Conservation (phyloP, 2,888 invertebrate genomes). For the Lasioglossum leucozonium region DNA sequence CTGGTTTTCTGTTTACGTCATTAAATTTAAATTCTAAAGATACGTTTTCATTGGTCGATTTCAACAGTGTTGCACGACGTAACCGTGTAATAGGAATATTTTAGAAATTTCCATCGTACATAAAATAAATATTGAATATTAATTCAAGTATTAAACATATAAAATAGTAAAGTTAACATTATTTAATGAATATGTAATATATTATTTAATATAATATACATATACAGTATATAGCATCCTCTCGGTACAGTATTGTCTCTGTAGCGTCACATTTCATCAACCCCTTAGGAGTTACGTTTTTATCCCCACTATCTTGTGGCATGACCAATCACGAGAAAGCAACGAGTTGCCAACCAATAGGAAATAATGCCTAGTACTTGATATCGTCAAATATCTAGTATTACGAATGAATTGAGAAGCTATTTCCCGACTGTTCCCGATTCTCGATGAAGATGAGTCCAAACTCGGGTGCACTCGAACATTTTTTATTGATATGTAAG, state of each 20-base stretch:
- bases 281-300: not conserved
- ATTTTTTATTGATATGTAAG: too few relatives aligned
- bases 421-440: too few relatives aligned
- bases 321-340: too few relatives aligned
- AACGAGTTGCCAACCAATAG: not conserved
- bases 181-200: not conserved
- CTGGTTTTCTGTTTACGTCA: conserved; percentile 71
- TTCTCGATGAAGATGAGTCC: too few relatives aligned
- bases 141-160: not conserved
- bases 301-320: not conserved
- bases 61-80: conserved; percentile 4
- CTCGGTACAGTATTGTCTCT: too few relatives aligned
- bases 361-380: too few relatives aligned
- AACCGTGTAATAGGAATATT: conserved; percentile 40
- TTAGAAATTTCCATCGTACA: not conserved
- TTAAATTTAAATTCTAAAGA: conserved; percentile 72
- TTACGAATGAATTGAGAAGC: too few relatives aligned
- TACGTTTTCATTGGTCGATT: conserved; percentile 65
- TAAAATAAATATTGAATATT: not conserved
- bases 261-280: too few relatives aligned
- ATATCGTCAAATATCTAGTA: too few relatives aligned
- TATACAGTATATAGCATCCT: too few relatives aligned
- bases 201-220: not conserved
- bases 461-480: too few relatives aligned
- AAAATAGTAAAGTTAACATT: not conserved